Percentiles rank a stretch among this genome's conserved stretches.
Evolutionary conservation across 2,888 invertebrate genomes (phyloP).

Genomic region (Caenorhabditis macrosperma): DNA sequence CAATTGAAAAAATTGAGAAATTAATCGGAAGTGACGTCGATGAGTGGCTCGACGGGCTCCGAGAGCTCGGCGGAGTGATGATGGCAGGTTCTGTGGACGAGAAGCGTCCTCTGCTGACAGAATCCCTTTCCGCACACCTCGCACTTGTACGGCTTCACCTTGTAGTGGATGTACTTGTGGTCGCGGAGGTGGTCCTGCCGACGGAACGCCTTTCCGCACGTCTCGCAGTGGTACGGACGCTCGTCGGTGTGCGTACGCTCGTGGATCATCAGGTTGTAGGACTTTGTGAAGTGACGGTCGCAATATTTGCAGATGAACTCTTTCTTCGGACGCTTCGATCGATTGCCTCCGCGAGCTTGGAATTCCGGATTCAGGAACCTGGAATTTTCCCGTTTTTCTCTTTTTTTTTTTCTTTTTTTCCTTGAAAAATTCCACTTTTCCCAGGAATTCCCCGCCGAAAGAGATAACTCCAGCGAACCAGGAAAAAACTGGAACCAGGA

Average conservation of each 20-base stretch:
- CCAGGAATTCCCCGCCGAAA: neutral
- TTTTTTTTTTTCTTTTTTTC: neutral
- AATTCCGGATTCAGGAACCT: slow-evolving; percentile 59
- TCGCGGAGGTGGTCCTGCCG: slow-evolving; percentile 89
- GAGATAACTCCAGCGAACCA: too few species aligned
- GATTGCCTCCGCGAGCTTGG: neutral
- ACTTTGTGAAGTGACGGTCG: slow-evolving; percentile 92
- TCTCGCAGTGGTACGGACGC: slow-evolving; percentile 96
- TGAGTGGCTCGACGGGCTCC: neutral
- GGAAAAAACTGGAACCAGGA: too few species aligned
- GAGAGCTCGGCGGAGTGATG: neutral
- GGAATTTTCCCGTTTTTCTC: neutral
- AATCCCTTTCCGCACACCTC: slow-evolving; percentile 96
- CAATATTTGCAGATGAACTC: slow-evolving; percentile 99
- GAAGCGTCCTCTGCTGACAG: slow-evolving; percentile 94
- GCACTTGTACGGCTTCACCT: slow-evolving; percentile 98
- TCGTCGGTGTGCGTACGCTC: slow-evolving; percentile 96
- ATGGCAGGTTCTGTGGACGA: slow-evolving; percentile 85
- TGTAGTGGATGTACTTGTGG: slow-evolving; percentile 92
- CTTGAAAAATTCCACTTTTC: neutral
- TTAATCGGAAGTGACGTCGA: neutral
- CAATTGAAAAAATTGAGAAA: too few species aligned
- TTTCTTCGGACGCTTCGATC: slow-evolving; percentile 88
- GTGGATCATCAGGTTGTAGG: slow-evolving; percentile 96
- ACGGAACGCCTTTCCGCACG: slow-evolving; percentile 96